phyloP scores from a whole-genome alignment of 2,797 vertebrate genomes.

The Micropoecilia bifurca region DNA sequence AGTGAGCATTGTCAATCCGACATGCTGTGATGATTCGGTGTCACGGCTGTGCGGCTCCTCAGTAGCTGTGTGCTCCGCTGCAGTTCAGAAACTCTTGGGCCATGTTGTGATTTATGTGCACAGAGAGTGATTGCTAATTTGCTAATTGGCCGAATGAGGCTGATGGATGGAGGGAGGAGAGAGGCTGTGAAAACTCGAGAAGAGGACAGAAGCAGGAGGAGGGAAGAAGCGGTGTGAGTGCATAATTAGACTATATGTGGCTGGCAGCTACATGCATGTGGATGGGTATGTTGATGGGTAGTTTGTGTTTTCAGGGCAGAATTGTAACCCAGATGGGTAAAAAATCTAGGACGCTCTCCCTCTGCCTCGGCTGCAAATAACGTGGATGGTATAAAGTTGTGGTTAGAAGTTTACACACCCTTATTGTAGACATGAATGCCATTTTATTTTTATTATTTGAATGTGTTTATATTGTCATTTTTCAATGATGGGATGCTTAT shows the following conservation, averaged over 20 bases:
- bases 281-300: conserved; percentile 29
- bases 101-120: conserved; percentile 60
- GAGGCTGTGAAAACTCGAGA: conserved; percentile 27
- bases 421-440: background rate
- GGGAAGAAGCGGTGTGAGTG: conserved; percentile 34
- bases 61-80: conserved; percentile 32
- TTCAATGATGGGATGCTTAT: background rate
- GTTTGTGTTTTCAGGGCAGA: conserved; percentile 57
- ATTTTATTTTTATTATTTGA: background rate
- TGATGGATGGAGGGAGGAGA: conserved; percentile 34
- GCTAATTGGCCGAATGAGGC: conserved; percentile 71
- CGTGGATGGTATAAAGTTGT: conserved; percentile 6
- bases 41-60: conserved; percentile 38
- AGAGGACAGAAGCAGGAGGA: conserved; percentile 12
- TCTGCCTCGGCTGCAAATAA: conserved; percentile 32
- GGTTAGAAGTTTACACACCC: background rate
- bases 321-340: conserved; percentile 52
- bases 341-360: conserved; percentile 58
- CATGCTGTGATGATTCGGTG: conserved; percentile 37
- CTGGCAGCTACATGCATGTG: conserved; percentile 37
- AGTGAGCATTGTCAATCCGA: conserved; percentile 23
- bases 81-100: conserved; percentile 51
- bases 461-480: background rate
- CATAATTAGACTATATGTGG: conserved; percentile 15
- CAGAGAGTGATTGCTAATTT: conserved; percentile 60